Evolutionary conservation across 2,113 vertebrate genomes (phyloP), one percentile per base, ranked within the genome.

Genomic region (Cololabis saira): DNA sequence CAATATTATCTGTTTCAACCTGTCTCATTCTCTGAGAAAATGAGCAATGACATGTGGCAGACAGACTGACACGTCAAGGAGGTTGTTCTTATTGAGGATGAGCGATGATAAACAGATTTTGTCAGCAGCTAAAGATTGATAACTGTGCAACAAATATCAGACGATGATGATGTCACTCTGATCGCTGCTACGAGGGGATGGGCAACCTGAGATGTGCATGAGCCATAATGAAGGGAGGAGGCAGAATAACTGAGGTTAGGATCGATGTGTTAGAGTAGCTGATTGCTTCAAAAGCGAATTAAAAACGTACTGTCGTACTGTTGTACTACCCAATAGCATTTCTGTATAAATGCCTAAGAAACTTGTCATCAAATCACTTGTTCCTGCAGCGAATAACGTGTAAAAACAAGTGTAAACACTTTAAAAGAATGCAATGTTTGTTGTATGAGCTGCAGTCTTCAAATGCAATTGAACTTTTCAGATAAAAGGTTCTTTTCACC

Each of bases 101-200:
- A 78, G 64, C 71, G 45, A 82, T 58, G 69, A 82, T 65, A 62
- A 82, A 80, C 45, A 74, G 41, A 74, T 48, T 47, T 19, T 72
- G 71, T 74, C 70, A 74, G 49, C 19, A 44, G 43, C 51, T 22
- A 2, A 71, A 71, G 76, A 85, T 40, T 47, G 58, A 85, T 63
- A 54, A 57, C 61, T 58, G 70, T 51, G 16, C 33, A 21, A 63
- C 61, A 72, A 63, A 71, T 66, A 82, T 54, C 43, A 60, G 58
- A 70, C 65, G 67, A 37, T 40, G 53, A 59, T 72, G 21, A n/a
- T 9, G 4, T 55, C 59, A 55, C n/a, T 67, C 27, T 44, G 55
- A 41, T 15, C 42, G 45, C 52, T 33, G 61, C 71, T 67, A 67
- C 30, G 50, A 68, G n/a, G 47, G 33, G 30, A 70, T 21, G 22